Base-by-base conservation (phyloP, 2,113 vertebrate genomes). In the Conger conger region DNA sequence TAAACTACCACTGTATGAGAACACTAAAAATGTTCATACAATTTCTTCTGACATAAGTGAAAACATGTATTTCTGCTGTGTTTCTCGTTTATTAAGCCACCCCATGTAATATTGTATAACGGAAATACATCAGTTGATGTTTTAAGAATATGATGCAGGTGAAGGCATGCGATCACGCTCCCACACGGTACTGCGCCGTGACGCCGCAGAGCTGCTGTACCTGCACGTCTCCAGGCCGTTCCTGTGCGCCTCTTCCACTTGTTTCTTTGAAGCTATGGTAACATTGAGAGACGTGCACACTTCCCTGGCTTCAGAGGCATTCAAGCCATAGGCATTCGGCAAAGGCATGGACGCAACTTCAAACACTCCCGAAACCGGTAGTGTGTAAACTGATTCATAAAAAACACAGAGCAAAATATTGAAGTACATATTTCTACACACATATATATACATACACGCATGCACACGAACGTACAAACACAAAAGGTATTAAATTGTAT, bases 221-320 rank as follows among this genome's bases (percentile, higher is more conserved):
- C 92, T 94, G 94, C 95, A 95, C 0, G 89, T 93, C 88, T 95
- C 87, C 86, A 95, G 90, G 1, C 95, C 93, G 0, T 27, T 77
- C 37, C 38, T 79, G 0, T 89, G 0, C 0, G 94, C 95, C 17
- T 33, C 79, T 76, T 91, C 76, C 85, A 95, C 82, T 83, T 95
- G 93, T 23, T 11, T 77, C 18, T 0, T 83, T 1, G 90, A 92
- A 0, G 94, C 95, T 6, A 95, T 91, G 80, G 91, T 91, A 83
- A 86, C 88, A 30, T 91, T 89, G 33, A 91, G 89, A 60, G 13
- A 79, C 0, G 60, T 76, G 37, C 95, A 95, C 45, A 93, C 91
- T 0, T 80, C 89, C 37, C 5, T 35, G 11, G 93, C 93, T 16
- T 84, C 83, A 0, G 87, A 88, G 50, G 90, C 91, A 89, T 94